These are phyloP conservation scores for Stercorarius parasiticus DNA, from an alignment of 2,113 vertebrate genomes.

Conservation along the genomic window DNA sequence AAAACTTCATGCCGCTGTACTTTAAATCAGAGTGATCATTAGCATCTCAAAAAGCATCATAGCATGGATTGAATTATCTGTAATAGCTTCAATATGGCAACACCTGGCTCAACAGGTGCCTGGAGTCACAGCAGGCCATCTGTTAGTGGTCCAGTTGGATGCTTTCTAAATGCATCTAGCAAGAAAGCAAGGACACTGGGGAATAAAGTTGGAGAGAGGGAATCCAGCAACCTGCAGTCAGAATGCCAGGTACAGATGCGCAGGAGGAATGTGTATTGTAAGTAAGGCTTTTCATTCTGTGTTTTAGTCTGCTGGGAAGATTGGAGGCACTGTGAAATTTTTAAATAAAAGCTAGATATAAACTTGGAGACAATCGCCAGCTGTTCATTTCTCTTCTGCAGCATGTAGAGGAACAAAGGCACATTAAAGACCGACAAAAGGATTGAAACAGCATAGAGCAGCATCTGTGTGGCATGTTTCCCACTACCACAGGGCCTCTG, in stretches of 20 bases:
- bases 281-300: not conserved
- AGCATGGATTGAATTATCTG: constrained; percentile 23
- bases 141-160: constrained; percentile 21
- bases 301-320: not conserved
- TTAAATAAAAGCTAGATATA: constrained; percentile 47
- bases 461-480: constrained; percentile 44
- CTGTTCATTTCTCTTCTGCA: constrained; percentile 32
- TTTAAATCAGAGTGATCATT: constrained; percentile 23
- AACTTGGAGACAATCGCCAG: constrained; percentile 45
- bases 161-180: not conserved
- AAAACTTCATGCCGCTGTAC: not conserved
- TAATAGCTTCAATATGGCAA: constrained; percentile 52
- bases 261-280: not conserved
- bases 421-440: constrained; percentile 21
- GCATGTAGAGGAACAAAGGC: constrained; percentile 37
- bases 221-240: not conserved
- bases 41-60: constrained; percentile 44
- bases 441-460: not conserved
- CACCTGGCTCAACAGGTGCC: constrained; percentile 45
- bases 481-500: constrained; percentile 1
- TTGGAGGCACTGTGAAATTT: constrained; percentile 3
- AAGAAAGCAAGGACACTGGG: not conserved
- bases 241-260: not conserved
- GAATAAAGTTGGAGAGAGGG: not conserved
- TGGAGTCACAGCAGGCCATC: constrained; percentile 44